Percentiles rank a stretch among this genome's conserved stretches.
Evolutionary conservation across 2,113 vertebrate species (phyloP).

Genomic region (Ploceus nigricollis): DNA sequence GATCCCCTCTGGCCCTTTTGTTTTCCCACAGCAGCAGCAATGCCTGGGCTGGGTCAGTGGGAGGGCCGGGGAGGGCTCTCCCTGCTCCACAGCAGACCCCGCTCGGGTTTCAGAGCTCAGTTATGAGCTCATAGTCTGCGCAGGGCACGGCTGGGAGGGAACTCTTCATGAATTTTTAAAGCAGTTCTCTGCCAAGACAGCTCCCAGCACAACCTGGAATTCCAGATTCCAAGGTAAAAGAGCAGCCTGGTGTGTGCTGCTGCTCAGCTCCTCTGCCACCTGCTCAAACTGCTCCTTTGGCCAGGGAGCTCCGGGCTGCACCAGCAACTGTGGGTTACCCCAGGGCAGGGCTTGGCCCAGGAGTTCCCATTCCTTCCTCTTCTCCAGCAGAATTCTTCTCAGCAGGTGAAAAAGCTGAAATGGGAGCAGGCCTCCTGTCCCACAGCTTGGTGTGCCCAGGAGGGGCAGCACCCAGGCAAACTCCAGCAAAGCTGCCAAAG

Average conservation of each 20-base stretch:
- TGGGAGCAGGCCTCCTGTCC: background rate
- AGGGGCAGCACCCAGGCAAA: background rate
- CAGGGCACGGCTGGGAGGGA: conserved; percentile 13
- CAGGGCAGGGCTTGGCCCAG: background rate
- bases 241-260: background rate
- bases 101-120: conserved; percentile 61
- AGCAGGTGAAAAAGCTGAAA: background rate
- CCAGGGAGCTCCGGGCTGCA: background rate
- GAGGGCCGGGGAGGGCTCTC: conserved; percentile 32
- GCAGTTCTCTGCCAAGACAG: background rate
- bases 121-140: conserved; percentile 71
- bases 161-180: conserved; percentile 49
- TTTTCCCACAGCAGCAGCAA: conserved; percentile 43
- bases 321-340: background rate
- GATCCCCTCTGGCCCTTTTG: background rate
- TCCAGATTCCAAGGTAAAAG: background rate
- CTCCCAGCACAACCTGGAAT: background rate
- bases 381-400: background rate
- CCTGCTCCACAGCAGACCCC: no score
- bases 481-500: background rate
- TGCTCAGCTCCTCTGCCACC: background rate
- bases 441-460: background rate
- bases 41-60: conserved; percentile 54
- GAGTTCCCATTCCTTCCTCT: background rate
- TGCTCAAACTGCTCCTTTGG: background rate